These are phyloP conservation scores for Corella eumyota DNA, from an alignment of 23 tunicate genomes.

Conservation along the genomic window DNA sequence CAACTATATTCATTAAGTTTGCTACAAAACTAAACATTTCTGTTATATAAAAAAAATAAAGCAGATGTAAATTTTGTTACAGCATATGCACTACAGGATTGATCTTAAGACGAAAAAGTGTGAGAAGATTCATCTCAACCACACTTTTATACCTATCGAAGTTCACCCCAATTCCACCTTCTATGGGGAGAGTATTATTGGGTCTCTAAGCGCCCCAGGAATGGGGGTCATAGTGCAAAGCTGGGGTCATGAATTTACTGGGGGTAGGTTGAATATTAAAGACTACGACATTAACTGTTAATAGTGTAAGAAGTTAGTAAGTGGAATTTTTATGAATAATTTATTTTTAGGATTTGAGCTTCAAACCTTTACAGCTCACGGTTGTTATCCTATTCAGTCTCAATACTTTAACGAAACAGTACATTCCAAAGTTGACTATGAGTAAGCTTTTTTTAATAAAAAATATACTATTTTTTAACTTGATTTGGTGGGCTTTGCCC, in stretches of 20 bases:
- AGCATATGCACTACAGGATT: constrained; percentile 7
- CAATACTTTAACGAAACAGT: background rate
- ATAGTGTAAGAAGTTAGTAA: background rate
- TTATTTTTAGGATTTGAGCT: background rate
- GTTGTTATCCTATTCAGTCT: constrained; percentile 23
- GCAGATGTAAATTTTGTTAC: too few species aligned
- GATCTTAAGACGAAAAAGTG: constrained; percentile 34
- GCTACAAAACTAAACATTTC: too few species aligned
- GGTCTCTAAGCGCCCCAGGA: constrained; percentile 11
- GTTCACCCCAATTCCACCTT: constrained; percentile 30
- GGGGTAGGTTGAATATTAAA: constrained; percentile 4
- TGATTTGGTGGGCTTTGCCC: too few species aligned
- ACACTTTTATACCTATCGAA: constrained; percentile 12
- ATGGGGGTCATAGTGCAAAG: constrained; percentile 29
- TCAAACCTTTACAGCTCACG: constrained; percentile 20
- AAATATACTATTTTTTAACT: background rate
- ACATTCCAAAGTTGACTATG: constrained; percentile 30
- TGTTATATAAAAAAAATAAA: too few species aligned
- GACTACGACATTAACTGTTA: too few species aligned
- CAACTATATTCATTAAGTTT: too few species aligned
- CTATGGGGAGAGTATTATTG: constrained; percentile 14
- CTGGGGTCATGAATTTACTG: constrained; percentile 15
- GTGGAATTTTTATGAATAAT: background rate
- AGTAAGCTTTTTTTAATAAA: background rate
- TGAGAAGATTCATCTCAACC: constrained; percentile 6